Percentiles rank a stretch among this genome's conserved stretches.
Evolutionary conservation across 2,113 vertebrate genomes (phyloP).

Genomic region (Origma solitaria): DNA sequence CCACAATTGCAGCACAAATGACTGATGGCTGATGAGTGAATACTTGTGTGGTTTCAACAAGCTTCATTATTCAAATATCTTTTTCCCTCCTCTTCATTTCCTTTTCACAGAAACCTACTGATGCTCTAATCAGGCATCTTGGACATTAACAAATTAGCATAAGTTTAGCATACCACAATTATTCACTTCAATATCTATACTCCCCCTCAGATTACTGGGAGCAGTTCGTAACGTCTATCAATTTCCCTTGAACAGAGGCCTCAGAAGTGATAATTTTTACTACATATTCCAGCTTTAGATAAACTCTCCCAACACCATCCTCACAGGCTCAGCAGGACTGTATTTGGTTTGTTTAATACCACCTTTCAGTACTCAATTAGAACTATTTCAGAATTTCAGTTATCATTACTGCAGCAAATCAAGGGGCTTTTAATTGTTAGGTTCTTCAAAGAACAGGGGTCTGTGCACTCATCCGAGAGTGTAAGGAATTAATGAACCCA

Average conservation of each 20-base stretch:
- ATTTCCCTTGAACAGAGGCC: neutral
- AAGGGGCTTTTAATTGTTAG: fast-evolving
- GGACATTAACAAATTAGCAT: neutral
- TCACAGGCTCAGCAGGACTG: neutral
- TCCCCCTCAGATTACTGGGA: neutral
- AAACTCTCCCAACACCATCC: neutral
- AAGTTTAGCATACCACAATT: neutral
- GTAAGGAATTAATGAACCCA: neutral
- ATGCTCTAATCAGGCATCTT: neutral
- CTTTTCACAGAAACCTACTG: neutral
- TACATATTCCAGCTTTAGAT: neutral
- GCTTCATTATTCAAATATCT: neutral
- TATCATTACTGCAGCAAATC: neutral
- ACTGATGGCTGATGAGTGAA: neutral
- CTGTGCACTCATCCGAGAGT: neutral
- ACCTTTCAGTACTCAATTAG: neutral
- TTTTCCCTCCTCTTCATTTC: neutral
- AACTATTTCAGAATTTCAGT: neutral
- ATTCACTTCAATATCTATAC: neutral
- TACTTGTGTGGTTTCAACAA: neutral
- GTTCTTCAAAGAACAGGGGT: neutral
- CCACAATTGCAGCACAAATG: neutral
- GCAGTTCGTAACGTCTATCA: neutral
- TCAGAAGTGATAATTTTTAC: neutral
- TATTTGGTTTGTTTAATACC: neutral